Evolutionary conservation across 2,113 vertebrate species (phyloP).

Genomic region (Corythaixoides concolor): DNA sequence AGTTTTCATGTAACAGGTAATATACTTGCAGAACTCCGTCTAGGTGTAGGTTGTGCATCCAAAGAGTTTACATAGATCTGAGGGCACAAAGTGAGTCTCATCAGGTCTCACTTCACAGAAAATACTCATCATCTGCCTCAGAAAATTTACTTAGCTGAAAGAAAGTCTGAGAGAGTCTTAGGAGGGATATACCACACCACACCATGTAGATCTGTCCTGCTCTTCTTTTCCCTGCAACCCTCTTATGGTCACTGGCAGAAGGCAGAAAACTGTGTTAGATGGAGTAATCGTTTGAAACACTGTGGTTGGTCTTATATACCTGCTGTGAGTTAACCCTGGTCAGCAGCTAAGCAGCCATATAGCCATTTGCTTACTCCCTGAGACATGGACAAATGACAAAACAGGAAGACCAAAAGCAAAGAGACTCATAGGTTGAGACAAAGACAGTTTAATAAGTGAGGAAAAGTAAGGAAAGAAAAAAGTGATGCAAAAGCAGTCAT

Average conservation of each 20-base stretch:
- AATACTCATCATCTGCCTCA: not conserved
- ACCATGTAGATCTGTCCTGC: not conserved
- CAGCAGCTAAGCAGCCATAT: not conserved
- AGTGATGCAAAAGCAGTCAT: not conserved
- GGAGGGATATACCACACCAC: not conserved
- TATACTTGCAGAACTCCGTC: not conserved
- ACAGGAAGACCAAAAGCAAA: not conserved
- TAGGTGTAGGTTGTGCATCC: not conserved
- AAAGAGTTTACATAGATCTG: not conserved
- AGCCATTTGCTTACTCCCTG: not conserved
- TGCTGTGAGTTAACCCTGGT: not conserved
- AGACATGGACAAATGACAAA: not conserved
- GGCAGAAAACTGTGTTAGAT: not conserved
- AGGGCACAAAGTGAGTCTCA: not conserved
- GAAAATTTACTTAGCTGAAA: not conserved
- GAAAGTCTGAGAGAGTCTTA: not conserved
- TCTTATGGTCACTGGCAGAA: not conserved
- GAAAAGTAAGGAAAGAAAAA: not conserved
- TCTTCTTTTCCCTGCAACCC: not conserved
- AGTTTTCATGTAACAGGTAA: not conserved
- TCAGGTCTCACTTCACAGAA: not conserved
- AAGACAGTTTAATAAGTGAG: not conserved
- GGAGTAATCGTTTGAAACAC: not conserved
- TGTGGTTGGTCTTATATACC: not conserved
- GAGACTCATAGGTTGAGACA: not conserved